A percentile compares a stretch with the other conserved stretches of the same genome.
Conservation (phyloP, 2,113 vertebrate genomes). For the Ageneiosus marmoratus region DNA sequence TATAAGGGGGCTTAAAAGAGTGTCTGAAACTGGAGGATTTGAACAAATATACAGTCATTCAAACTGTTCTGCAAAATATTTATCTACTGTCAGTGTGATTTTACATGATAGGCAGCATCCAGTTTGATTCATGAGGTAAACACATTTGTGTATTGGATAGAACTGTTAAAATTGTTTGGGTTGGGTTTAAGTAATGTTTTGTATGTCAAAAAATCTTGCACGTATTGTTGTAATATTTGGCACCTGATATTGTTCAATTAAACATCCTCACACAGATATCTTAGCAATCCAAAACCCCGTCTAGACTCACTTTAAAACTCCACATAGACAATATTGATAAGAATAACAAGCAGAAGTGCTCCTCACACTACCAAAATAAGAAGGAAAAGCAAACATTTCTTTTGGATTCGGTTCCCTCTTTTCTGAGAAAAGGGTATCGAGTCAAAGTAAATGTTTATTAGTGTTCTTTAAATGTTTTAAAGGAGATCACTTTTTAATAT, state of each 20-base stretch:
- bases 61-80: constrained; percentile 48
- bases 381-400: constrained; percentile 67
- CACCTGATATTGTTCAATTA: background rate
- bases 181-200: background rate
- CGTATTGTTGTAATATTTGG: background rate
- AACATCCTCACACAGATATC: background rate
- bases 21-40: constrained; percentile 59
- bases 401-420: constrained; percentile 56
- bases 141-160: background rate
- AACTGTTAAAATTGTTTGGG: background rate
- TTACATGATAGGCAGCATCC: constrained; percentile 37
- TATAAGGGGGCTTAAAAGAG: constrained; percentile 51
- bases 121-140: constrained; percentile 11
- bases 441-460: constrained; percentile 54
- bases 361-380: constrained; percentile 46
- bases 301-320: constrained; percentile 55
- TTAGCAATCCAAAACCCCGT: constrained; percentile 38
- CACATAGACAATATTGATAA: constrained; percentile 56
- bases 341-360: constrained; percentile 62
- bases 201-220: background rate
- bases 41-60: constrained; percentile 67
- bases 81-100: constrained; percentile 51
- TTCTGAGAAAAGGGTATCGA: constrained; percentile 39
- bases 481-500: constrained; percentile 45
- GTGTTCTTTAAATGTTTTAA: constrained; percentile 30